Evolutionary conservation across 2,797 vertebrate species (phyloP), one percentile per base, ranked within the genome.

Genomic region (Typhlichthys subterraneus): DNA sequence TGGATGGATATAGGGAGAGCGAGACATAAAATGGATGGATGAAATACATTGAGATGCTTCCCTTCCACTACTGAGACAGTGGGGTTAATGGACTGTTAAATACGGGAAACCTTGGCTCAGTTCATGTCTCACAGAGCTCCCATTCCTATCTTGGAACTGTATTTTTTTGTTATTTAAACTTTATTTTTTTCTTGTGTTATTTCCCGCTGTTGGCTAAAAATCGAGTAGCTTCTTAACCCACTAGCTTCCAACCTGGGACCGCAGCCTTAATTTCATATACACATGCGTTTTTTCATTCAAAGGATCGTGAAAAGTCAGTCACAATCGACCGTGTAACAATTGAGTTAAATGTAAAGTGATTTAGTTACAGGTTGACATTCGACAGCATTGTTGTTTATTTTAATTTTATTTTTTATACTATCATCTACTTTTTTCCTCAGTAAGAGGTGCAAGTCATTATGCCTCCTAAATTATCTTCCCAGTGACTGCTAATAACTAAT

Each of bases 231-330:
- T 23, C 23, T 23, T 23, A 23, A 23, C 23, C 23, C 23, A 23
- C 23, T 23, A 23, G 23, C 23, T 57, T 17, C 15, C 63, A 55
- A 52, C 48, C 62, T 48, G 62, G 42, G 60, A 45, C 73, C 60
- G 54, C 59, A 73, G 82, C 80, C 82, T 83, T 82, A 83, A 73
- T 59, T 66, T 75, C 70, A 67, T 45, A 13, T 53, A 15, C 57
- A 46, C 14, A 45, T 47, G 67, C 57, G 13, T 65, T 70, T 71
- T 51, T 19, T 19, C 19, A 15, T 46, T 63, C 12, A 10, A 14
- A 49, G 48, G 17, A 61, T 53, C 15, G 29, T 19, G 59, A 23
- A 53, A 47, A 33, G 11, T 17, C 54, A 23, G 52, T 2, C 52
- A 12, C 14, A 7, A 5, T 38, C 0, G 29, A 55, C 53, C 53